These are phyloP conservation scores for Anas acuta DNA, from an alignment of 2,797 vertebrate genomes.

Conservation along the genomic window DNA sequence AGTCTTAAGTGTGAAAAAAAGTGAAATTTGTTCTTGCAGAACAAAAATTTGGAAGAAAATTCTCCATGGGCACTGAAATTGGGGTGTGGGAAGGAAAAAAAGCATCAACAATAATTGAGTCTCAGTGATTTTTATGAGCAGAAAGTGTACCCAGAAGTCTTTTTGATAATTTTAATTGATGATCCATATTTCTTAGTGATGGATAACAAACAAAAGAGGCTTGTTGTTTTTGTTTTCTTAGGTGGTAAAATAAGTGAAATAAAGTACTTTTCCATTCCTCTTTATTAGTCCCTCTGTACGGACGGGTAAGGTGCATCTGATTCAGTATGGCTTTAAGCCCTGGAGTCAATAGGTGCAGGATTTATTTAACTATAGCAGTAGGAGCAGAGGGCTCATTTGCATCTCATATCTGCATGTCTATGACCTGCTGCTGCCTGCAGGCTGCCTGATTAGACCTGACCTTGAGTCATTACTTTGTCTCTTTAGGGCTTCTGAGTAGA, in stretches of 20 bases:
- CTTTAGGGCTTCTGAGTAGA: background rate
- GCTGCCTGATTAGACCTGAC: background rate
- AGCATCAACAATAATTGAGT: background rate
- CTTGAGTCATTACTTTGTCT: background rate
- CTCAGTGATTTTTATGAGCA: background rate
- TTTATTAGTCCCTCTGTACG: background rate
- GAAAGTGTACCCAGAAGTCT: background rate
- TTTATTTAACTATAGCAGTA: background rate
- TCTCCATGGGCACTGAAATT: background rate
- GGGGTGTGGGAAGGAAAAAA: background rate
- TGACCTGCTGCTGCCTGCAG: background rate
- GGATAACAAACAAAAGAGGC: background rate
- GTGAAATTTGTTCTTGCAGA: background rate
- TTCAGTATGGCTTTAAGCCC: background rate
- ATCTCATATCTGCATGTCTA: background rate
- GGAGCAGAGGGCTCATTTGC: background rate
- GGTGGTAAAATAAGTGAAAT: background rate
- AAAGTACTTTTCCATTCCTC: background rate
- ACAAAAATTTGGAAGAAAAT: background rate
- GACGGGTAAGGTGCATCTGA: background rate
- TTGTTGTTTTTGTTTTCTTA: background rate
- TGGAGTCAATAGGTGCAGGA: background rate
- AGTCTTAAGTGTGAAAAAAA: background rate
- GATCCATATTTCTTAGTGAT: background rate
- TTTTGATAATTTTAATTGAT: background rate